Percentiles rank a stretch among this genome's conserved stretches.
Conservation (phyloP, 2,888 invertebrate species). For the Deroplatys truncata region DNA sequence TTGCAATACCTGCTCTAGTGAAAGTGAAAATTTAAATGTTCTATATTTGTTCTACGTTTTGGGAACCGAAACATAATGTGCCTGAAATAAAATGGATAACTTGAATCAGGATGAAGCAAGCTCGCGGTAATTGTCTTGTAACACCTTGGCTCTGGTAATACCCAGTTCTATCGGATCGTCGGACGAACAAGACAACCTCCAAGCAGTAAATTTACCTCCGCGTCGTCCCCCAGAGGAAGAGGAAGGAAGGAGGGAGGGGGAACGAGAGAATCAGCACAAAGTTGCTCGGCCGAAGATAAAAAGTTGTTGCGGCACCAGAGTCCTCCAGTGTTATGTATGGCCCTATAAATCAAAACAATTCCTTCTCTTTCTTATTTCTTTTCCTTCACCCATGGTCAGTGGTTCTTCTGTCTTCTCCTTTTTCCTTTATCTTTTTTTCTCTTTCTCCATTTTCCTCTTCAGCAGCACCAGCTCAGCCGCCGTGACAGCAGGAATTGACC, state of each 20-base stretch:
- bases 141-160: not conserved
- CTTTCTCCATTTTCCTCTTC: not conserved
- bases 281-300: constrained; percentile 20
- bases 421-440: not conserved
- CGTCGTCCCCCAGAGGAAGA: not conserved
- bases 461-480: not conserved
- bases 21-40: too few species aligned
- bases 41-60: too few species aligned
- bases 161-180: not conserved
- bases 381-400: not conserved
- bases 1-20: too few species aligned
- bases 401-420: not conserved
- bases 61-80: not conserved
- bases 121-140: not conserved
- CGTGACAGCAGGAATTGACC: constrained; percentile 12
- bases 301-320: constrained; percentile 4
- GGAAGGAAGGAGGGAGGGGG: not conserved
- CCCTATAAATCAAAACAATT: constrained; percentile 29
- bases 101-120: not conserved
- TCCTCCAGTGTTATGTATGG: constrained; percentile 30
- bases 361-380: not conserved
- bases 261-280: constrained; percentile 18
- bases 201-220: not conserved
- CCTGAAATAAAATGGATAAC: not conserved
- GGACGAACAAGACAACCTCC: not conserved